phyloP scores from a whole-genome alignment of 2,888 invertebrate genomes.

The Elmis aenea region DNA sequence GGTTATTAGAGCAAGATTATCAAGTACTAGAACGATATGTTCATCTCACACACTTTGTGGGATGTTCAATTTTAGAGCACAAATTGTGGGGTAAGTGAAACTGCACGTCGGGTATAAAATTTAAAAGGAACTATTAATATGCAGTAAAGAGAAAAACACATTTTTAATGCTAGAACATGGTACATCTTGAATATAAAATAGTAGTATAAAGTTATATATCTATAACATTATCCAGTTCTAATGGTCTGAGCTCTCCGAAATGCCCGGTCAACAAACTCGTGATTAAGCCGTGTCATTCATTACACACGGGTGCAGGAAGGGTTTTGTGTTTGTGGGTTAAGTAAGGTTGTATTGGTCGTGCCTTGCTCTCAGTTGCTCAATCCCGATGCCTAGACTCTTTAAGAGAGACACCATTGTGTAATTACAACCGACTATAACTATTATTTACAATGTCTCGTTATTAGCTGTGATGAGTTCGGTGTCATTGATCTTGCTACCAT shows the following conservation, averaged over 20 bases:
- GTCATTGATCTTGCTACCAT: slow-evolving; percentile 42
- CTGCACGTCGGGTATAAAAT: too few species aligned
- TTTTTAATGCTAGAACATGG: too few species aligned
- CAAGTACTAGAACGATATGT: too few species aligned
- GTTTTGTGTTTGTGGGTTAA: slow-evolving; percentile 33
- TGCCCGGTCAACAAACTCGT: slow-evolving; percentile 30
- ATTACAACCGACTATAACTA: slow-evolving; percentile 19
- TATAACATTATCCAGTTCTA: slow-evolving; percentile 23
- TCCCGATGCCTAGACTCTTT: slow-evolving; percentile 9
- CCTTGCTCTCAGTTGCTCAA: slow-evolving; percentile 1
- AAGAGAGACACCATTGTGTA: slow-evolving; percentile 19
- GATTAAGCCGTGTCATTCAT: slow-evolving; percentile 29
- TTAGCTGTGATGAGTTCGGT: slow-evolving; percentile 33
- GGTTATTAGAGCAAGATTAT: too few species aligned
- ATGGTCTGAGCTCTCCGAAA: slow-evolving; percentile 23
- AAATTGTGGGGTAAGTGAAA: too few species aligned
- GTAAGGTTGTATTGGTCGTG: slow-evolving; percentile 26
- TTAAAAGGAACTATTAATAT: too few species aligned
- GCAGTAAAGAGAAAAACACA: too few species aligned
- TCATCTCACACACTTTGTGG: too few species aligned
- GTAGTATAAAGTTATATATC: slow-evolving; percentile 21
- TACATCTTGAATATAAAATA: too few species aligned
- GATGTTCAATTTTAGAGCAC: too few species aligned
- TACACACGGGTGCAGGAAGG: slow-evolving; percentile 24
- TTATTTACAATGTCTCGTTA: slow-evolving; percentile 26